phyloP scores from a whole-genome alignment of 1,140 invertebrate species.

The Patella vulgata region DNA sequence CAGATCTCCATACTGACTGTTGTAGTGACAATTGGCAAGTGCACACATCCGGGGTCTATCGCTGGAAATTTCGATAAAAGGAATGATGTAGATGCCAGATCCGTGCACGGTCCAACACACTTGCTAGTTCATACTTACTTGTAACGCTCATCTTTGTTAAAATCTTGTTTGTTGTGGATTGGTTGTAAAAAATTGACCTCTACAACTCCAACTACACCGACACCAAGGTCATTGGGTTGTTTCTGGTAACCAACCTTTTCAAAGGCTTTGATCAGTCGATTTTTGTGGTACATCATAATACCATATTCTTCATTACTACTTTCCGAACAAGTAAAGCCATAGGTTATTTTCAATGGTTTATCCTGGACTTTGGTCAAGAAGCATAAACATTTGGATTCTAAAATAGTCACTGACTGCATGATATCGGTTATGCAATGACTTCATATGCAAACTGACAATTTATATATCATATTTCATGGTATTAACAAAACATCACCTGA shows the following conservation, averaged over 20 bases:
- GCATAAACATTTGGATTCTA: neutral
- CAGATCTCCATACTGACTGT: too few species aligned
- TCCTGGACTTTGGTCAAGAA: conserved; percentile 28
- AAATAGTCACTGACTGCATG: neutral
- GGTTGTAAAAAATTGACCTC: conserved; percentile 62
- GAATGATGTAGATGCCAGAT: too few species aligned
- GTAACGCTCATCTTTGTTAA: conserved; percentile 59
- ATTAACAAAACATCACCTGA: too few species aligned
- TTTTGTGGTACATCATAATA: conserved; percentile 61
- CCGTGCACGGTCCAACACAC: too few species aligned
- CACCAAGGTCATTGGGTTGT: conserved; percentile 57
- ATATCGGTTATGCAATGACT: too few species aligned
- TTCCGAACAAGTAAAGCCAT: conserved; percentile 55
- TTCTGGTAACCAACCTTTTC: conserved; percentile 62
- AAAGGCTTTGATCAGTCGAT: conserved; percentile 60
- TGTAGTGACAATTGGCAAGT: too few species aligned
- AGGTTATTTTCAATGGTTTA: conserved; percentile 54
- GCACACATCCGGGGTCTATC: too few species aligned
- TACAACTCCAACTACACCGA: conserved; percentile 61
- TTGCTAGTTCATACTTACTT: too few species aligned
- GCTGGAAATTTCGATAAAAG: too few species aligned
- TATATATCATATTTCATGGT: too few species aligned
- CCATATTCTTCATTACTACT: conserved; percentile 54
- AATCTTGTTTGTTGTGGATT: conserved; percentile 65
- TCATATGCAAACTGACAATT: too few species aligned